Base-by-base conservation (phyloP, 2,797 vertebrate species). In the Nyctalus aviator region DNA sequence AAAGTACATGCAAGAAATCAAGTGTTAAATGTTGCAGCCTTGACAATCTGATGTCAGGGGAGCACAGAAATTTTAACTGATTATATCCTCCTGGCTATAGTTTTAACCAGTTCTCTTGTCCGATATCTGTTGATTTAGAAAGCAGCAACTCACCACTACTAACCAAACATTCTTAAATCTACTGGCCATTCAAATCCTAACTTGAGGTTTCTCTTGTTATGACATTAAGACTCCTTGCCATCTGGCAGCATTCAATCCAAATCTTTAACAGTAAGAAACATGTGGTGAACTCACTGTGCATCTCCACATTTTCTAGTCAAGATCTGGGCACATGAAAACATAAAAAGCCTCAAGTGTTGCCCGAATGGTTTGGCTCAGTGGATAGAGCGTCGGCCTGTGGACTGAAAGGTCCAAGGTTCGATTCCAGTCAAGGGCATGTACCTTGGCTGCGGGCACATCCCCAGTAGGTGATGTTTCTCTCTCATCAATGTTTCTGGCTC, bases 281-380 rank as follows among this genome's bases (percentile, higher is more conserved):
- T 25, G 25, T 71, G 13, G 69, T 66, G 90, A 59, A 78, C 35
- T 64, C 55, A 72, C 2, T 20, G 15, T 85, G 41, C 71, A 50
- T 87, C 32, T 72, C 73, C 84, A 14, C 25, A 71, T 53, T 75
- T 91, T 25, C 72, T 84, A 84, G 53, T 53, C 35, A 66, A 94
- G 25, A 14, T 15, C 20, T 48, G 64, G 59, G 21, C 66, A 86
- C 18, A 27, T 0, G 68, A 15, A 92, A 90, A 68, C 68, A 85
- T 8, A 79, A 76, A 77, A 53, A 73, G 41, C 25, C 32, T 77
- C 17, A 55, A 78, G 85, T 76, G 15, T 81, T 66, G 44, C 44
- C 44, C 2, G 44, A 44, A 44, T 44, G 10, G 44, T 44, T 44
- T 44, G 44, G 44, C 44, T 44, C 44, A 44, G 44, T 44, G 44